A percentile compares a stretch with the other conserved stretches of the same genome.
phyloP scores from a whole-genome alignment of 2,113 vertebrate species.

The Gymnocephalus cernua region DNA sequence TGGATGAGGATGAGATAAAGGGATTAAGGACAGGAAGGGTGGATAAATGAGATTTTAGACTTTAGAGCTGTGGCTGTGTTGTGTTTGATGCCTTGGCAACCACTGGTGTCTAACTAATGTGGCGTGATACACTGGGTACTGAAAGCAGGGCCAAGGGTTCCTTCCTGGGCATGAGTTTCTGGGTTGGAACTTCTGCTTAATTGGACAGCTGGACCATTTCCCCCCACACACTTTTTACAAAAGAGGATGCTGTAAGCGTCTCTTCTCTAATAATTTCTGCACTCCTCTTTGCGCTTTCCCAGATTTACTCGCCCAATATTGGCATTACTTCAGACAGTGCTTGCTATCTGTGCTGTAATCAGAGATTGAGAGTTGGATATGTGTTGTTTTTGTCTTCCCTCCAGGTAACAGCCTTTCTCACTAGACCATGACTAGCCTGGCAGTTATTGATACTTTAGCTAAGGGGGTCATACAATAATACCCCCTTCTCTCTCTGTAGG shows the following conservation, averaged over 20 bases:
- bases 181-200: slow-evolving; percentile 67
- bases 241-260: slow-evolving; percentile 50
- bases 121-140: slow-evolving; percentile 80
- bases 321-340: slow-evolving; percentile 42
- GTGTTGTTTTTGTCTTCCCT: slow-evolving; percentile 58
- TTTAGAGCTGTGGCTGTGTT: slow-evolving; percentile 59
- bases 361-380: slow-evolving; percentile 61
- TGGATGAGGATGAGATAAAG: slow-evolving; percentile 58
- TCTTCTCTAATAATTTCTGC: slow-evolving; percentile 27
- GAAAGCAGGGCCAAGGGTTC: slow-evolving; percentile 68
- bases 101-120: slow-evolving; percentile 85
- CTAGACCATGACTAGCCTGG: slow-evolving; percentile 59
- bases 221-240: slow-evolving; percentile 57
- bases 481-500: slow-evolving; percentile 48
- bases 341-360: slow-evolving; percentile 70
- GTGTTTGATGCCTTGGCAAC: slow-evolving; percentile 76
- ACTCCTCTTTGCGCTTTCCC: slow-evolving; percentile 31
- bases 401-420: slow-evolving; percentile 62
- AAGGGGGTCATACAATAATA: slow-evolving; percentile 73
- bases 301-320: slow-evolving; percentile 28
- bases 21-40: slow-evolving; percentile 42
- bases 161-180: slow-evolving; percentile 70
- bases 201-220: slow-evolving; percentile 74
- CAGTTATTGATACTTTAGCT: slow-evolving; percentile 73
- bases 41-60: slow-evolving; percentile 56